Percentiles rank a stretch among this genome's conserved stretches.
Conservation (phyloP, 2,888 invertebrate genomes). For the Thereva unica region DNA sequence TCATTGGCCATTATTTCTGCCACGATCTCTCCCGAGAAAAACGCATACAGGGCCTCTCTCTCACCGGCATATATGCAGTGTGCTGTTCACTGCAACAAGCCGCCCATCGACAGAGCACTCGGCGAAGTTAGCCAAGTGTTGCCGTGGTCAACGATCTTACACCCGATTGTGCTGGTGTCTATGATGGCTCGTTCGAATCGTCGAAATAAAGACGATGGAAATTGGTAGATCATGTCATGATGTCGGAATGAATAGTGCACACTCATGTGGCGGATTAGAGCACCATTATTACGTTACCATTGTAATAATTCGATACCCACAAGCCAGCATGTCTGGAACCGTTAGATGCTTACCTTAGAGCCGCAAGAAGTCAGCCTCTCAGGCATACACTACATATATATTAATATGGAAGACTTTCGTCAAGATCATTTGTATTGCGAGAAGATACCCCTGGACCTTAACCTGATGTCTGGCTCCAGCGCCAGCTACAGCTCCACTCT, state of each 20-base stretch:
- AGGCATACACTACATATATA: neutral
- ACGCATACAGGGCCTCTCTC: neutral
- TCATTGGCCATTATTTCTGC: neutral
- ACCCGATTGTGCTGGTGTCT: too few relatives aligned
- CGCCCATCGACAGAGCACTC: neutral
- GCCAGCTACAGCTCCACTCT: too few relatives aligned
- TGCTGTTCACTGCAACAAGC: neutral
- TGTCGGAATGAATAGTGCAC: conserved; percentile 15
- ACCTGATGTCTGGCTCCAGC: neutral
- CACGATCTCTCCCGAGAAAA: neutral
- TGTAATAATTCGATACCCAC: conserved; percentile 25
- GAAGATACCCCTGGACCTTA: conserved; percentile 5
- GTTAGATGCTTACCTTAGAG: conserved; percentile 14
- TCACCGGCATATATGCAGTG: neutral
- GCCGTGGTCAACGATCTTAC: too few relatives aligned
- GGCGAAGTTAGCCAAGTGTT: neutral
- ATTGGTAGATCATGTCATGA: conserved; percentile 33
- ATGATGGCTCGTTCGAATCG: conserved; percentile 3
- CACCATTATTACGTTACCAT: conserved; percentile 23
- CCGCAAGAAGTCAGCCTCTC: too few relatives aligned
- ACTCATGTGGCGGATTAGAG: conserved; percentile 28
- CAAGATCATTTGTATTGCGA: conserved; percentile 9
- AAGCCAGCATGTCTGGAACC: conserved; percentile 14
- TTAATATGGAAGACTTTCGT: conserved; percentile 15
- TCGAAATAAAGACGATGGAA: conserved; percentile 11